These are phyloP conservation scores for Brachionus koreanus DNA, from an alignment of 1,140 invertebrate genomes.

Conservation along the genomic window DNA sequence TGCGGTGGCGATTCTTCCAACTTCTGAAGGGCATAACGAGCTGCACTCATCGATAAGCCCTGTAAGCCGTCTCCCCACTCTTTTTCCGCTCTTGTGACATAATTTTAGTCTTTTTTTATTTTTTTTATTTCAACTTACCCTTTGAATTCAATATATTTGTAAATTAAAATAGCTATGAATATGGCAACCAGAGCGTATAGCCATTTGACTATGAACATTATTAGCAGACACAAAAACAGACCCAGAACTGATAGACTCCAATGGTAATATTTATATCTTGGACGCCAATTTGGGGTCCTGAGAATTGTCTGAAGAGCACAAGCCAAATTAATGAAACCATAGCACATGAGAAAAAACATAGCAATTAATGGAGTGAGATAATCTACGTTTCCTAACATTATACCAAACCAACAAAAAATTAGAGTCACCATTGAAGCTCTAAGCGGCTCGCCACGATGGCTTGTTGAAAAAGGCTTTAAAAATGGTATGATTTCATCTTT, in stretches of 20 bases:
- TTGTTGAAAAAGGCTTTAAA: constrained; percentile 81
- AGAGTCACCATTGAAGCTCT: constrained; percentile 86
- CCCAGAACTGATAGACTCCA: constrained; percentile 91
- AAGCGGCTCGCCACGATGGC: constrained; percentile 86
- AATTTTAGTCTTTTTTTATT: background rate
- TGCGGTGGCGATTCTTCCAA: constrained; percentile 86
- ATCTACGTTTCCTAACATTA: constrained; percentile 70
- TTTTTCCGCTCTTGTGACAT: constrained; percentile 78
- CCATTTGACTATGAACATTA: constrained; percentile 99
- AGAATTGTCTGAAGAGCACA: constrained; percentile 90
- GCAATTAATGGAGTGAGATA: constrained; percentile 63
- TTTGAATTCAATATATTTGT: constrained; percentile 99
- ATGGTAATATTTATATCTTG: constrained; percentile 95
- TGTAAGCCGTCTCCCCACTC: constrained; percentile 99
- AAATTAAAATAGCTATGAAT: constrained; percentile 88
- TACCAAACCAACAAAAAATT: constrained; percentile 73
- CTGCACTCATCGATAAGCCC: constrained; percentile 90
- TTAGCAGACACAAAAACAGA: constrained; percentile 83
- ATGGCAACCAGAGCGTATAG: constrained; percentile 93
- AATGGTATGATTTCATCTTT: constrained; percentile 96
- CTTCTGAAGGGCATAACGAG: constrained; percentile 83
- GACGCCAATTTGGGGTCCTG: constrained; percentile 94
- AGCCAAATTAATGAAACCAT: constrained; percentile 96
- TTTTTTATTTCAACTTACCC: constrained; percentile 65
- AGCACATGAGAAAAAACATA: constrained; percentile 98